These are phyloP conservation scores for Amphipyra tragopoginis DNA, from an alignment of 2,888 invertebrate species.

Conservation along the genomic window DNA sequence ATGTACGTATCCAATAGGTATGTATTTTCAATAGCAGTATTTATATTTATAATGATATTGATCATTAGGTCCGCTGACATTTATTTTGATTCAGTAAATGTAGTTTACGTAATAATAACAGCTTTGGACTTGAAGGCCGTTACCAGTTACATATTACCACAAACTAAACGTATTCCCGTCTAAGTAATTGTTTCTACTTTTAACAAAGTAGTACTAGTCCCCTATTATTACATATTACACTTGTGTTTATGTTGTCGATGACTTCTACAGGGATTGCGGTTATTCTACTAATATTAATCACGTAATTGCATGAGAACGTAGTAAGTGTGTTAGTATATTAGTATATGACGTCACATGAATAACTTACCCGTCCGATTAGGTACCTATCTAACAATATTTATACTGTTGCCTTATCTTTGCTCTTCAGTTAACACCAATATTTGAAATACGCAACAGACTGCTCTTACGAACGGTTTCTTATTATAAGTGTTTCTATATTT, in stretches of 20 bases:
- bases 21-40: background rate
- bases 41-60: too few species aligned
- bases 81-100: slow-evolving; percentile 2
- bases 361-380: slow-evolving; percentile 61
- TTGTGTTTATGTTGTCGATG: slow-evolving; percentile 11
- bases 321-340: slow-evolving; percentile 36
- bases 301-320: slow-evolving; percentile 42
- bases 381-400: slow-evolving; percentile 68
- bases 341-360: slow-evolving; percentile 55
- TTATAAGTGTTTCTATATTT: slow-evolving; percentile 2
- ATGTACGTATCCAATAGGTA: slow-evolving; percentile 2
- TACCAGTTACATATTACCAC: slow-evolving; percentile 4
- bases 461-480: slow-evolving; percentile 17
- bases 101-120: slow-evolving; percentile 13
- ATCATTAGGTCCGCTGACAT: slow-evolving; percentile 7
- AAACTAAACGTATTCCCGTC: slow-evolving; percentile 9
- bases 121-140: slow-evolving; percentile 10
- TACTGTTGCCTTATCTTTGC: slow-evolving; percentile 66
- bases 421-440: slow-evolving; percentile 65
- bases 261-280: slow-evolving; percentile 40
- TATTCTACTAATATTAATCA: slow-evolving; percentile 48
- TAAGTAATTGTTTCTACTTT: slow-evolving; percentile 4
- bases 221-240: background rate
- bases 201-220: background rate
- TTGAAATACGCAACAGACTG: slow-evolving; percentile 56